These are phyloP conservation scores for Spongilla lacustris DNA, from an alignment of 37 sponge, comb jelly and placozoan genomes.

Conservation along the genomic window DNA sequence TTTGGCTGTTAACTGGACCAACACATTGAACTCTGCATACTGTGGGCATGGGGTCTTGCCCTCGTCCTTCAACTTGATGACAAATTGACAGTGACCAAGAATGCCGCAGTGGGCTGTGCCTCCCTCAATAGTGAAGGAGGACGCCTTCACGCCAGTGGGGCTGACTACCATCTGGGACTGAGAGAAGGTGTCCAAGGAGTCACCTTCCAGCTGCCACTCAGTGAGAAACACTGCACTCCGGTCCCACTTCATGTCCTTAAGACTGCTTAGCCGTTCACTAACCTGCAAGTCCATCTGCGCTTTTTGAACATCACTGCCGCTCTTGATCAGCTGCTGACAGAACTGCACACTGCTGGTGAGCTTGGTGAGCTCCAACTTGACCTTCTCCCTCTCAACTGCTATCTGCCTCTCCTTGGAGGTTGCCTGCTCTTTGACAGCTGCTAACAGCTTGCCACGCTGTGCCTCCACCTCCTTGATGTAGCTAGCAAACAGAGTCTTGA, in stretches of 20 bases:
- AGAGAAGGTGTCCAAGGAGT: neutral
- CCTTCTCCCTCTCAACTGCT: neutral
- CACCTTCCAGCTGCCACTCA: neutral
- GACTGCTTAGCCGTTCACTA: neutral
- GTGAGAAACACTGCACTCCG: neutral
- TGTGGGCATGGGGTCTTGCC: neutral
- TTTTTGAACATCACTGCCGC: neutral
- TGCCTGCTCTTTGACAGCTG: neutral
- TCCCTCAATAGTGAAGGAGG: neutral
- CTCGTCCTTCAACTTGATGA: neutral
- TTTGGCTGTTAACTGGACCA: neutral
- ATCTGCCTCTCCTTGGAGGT: conserved; percentile 4
- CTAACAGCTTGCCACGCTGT: neutral
- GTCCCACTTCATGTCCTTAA: conserved; percentile 11
- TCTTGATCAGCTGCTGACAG: conserved; percentile 10
- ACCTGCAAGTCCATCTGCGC: conserved; percentile 12
- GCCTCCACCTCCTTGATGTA: neutral
- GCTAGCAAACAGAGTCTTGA: neutral
- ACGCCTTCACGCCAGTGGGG: neutral
- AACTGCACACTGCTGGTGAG: conserved; percentile 11
- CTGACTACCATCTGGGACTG: neutral
- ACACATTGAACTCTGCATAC: neutral
- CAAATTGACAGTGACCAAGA: neutral
- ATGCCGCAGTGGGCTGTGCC: neutral
- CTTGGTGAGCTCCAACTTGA: neutral